Percentiles rank a stretch among this genome's conserved stretches.
These are phyloP conservation scores for Otus sunia DNA, from an alignment of 2,113 vertebrate genomes.

Conservation along the genomic window DNA sequence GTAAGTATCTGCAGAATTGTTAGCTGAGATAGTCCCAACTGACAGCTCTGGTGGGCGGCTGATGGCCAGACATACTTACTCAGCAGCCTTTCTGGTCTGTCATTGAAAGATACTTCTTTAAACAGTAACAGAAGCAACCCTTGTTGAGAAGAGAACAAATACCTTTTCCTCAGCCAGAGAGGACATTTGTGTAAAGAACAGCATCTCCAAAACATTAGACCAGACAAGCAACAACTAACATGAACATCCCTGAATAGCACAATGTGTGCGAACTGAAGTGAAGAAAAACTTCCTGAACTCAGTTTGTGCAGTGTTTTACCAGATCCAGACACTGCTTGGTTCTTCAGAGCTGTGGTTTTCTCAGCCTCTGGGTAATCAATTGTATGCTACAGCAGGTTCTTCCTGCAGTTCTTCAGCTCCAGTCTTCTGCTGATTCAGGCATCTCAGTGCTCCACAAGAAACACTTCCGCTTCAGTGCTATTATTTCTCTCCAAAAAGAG, in stretches of 20 bases:
- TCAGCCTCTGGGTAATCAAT: not conserved
- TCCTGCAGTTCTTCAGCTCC: not conserved
- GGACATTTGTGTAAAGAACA: not conserved
- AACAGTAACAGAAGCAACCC: not conserved
- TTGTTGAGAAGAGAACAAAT: not conserved
- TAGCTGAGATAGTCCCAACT: not conserved
- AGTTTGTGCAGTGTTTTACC: not conserved
- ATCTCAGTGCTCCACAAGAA: not conserved
- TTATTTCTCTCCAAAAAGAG: not conserved
- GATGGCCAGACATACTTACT: not conserved
- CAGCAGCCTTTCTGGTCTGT: not conserved
- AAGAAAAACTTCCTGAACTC: not conserved
- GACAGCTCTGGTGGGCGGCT: not conserved
- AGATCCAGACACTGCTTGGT: not conserved
- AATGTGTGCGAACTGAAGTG: not conserved
- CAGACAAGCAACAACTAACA: not conserved
- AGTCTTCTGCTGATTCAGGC: not conserved
- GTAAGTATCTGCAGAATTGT: not conserved
- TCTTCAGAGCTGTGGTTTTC: not conserved
- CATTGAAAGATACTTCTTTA: not conserved
- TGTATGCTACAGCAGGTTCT: not conserved
- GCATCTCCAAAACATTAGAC: not conserved
- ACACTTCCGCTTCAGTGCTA: not conserved
- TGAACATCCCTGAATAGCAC: not conserved
- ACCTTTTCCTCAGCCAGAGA: not conserved